Base-by-base conservation (phyloP, 2,888 invertebrate genomes). In the Ophion obscuratus region DNA sequence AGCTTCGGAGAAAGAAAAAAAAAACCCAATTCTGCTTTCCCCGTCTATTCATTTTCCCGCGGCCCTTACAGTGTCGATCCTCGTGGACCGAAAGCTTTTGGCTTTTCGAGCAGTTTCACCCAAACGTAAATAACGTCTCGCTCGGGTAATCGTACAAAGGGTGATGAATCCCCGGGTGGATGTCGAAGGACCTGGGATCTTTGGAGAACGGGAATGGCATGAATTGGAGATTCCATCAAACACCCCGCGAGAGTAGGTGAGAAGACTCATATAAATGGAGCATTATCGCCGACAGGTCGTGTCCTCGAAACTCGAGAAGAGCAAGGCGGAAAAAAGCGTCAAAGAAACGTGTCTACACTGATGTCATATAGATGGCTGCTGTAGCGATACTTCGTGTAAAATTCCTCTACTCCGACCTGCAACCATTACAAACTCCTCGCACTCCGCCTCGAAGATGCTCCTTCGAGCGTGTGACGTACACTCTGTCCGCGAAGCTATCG, bases 201-300 rank as follows among this genome's bases (percentile, higher is more conserved):
- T 57, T 68, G 24, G 47, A 40, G 70, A 76, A 36, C 24, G 61
- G 11, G 67, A 40, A 68, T 40, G 27, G 40, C 47, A 81, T 70
- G 70, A 76, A 70, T 68, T 76, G 81, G 62, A 76, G 27, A 81
- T 76, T 76, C 44, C 24, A 36, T 81, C 75, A 36, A 75, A 61
- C 68, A 57, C 74, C 9, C 6, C 24, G 27, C n/a, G 36, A 36
- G 47, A 27, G 75, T 83, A 31, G 64, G 47, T 14, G 44, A 73
- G 81, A 85, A 81, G 82, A 86, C 82, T 81, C 88, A 88, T 88
- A 88, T 88, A 88, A 87, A 88, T 88, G 88, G 88, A 83, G 84
- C 86, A 88, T 88, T 88, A 88, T 78, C 76, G 82, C 76, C 82
- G 73, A 81, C 79, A 36, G 76, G 78, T 81, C 78, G 36, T 75